phyloP scores from a whole-genome alignment of 2,113 vertebrate species.

The Dipodomys stephensi region DNA sequence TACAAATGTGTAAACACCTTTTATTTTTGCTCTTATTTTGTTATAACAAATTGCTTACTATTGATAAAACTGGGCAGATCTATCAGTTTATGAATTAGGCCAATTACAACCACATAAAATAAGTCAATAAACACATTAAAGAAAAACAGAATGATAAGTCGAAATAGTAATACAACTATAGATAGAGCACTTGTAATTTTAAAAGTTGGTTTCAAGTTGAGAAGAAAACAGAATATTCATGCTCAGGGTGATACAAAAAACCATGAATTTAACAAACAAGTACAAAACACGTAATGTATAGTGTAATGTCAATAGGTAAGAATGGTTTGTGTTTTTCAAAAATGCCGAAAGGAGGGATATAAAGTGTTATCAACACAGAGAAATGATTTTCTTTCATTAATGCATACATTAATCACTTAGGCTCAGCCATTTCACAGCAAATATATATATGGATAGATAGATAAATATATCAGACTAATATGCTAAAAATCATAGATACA shows the following conservation, averaged over 20 bases:
- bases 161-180: not conserved
- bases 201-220: not conserved
- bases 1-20: not conserved
- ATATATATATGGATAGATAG: too few relatives aligned
- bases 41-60: not conserved
- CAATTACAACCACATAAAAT: not conserved
- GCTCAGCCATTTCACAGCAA: not conserved
- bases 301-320: not conserved
- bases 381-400: not conserved
- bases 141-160: not conserved
- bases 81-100: not conserved
- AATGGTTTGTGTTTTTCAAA: not conserved
- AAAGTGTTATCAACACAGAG: not conserved
- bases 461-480: too few relatives aligned
- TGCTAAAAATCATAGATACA: too few relatives aligned
- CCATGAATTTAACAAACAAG: not conserved
- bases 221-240: not conserved
- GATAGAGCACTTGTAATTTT: not conserved
- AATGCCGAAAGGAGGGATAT: not conserved
- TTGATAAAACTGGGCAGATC: not conserved
- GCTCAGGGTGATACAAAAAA: not conserved
- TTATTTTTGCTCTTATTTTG: not conserved
- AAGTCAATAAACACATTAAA: not conserved
- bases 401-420: not conserved
- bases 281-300: not conserved